Base-by-base conservation (phyloP, 2,113 vertebrate genomes). In the Rhinopomastus cyanomelas region DNA sequence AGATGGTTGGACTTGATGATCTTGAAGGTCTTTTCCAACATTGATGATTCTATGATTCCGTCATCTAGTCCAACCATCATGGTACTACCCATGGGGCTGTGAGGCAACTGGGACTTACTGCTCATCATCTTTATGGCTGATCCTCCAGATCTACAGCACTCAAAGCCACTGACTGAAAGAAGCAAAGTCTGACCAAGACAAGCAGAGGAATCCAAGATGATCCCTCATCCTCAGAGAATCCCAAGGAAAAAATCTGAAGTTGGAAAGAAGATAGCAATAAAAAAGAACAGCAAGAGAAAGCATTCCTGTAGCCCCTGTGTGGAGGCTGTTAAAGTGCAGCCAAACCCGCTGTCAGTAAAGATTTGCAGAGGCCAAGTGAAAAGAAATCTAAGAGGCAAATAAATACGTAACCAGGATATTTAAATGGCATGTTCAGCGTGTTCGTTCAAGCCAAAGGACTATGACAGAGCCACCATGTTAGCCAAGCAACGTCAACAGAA, bases 41-140 rank as follows among this genome's bases (percentile, higher is more conserved):
- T 42, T 42, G 39, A 42, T 42, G 39, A 42, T 42, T 42, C 39
- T 42, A 42, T 42, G 39, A 11, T 15, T 42, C 39, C 15, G 15
- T 42, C 39, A 42, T 42, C 39, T 42, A 42, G 39, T 77, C 26
- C 42, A 44, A 4, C 27, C 23, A n/a, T 87, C n/a, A 37, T 2
- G 17, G 39, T 6, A 11, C 7, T 75, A 27, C 18, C 46, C n/a
- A 17, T 5, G 22, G 32, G 13, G 25, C 16, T 55, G 26, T 5
- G 13, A 48, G 23, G 16, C 42, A 37, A 11, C 27, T 26, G 51
- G 42, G 15, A 39, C 46, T 11, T 9, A 17, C n/a, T 52, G 4
- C 23, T 19, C 2, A 0, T 26, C 59, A 13, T 12, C 29, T 21
- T 66, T 61, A 32, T 1, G 2, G 25, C 12, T 52, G 61, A 9